These are phyloP conservation scores for Hippocampus abdominalis DNA, from an alignment of 2,113 vertebrate species.

Conservation along the genomic window DNA sequence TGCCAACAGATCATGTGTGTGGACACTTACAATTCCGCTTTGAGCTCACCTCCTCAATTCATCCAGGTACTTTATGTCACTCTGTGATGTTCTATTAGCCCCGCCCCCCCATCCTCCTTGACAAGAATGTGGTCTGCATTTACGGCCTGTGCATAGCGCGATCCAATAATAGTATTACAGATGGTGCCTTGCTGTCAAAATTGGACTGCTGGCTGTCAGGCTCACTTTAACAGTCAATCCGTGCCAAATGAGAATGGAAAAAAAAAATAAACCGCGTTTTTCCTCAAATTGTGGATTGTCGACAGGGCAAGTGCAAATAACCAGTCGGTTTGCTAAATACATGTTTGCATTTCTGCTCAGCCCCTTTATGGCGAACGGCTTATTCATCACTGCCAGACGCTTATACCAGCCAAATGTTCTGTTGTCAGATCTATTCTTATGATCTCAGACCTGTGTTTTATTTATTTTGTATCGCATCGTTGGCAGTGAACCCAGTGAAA, in stretches of 20 bases:
- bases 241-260: neutral
- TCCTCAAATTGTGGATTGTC: neutral
- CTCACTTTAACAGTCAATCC: neutral
- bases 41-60: conserved; percentile 92
- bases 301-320: neutral
- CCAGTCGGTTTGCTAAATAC: neutral
- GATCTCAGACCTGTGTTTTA: neutral
- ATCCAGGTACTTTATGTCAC: conserved; percentile 77
- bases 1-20: conserved; percentile 96
- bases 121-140: neutral
- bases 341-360: neutral
- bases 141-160: neutral
- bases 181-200: neutral
- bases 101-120: neutral
- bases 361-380: neutral
- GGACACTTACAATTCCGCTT: conserved; percentile 97
- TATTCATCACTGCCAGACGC: neutral
- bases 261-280: neutral
- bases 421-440: neutral
- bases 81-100: neutral
- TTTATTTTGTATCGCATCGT: neutral
- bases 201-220: neutral
- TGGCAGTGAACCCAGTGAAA: neutral
- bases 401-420: conserved; percentile 1
- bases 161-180: neutral